Evolutionary conservation across 2,888 invertebrate genomes (phyloP), one percentile per base, ranked within the genome.

Genomic region (Acanthosoma haemorrhoidale): DNA sequence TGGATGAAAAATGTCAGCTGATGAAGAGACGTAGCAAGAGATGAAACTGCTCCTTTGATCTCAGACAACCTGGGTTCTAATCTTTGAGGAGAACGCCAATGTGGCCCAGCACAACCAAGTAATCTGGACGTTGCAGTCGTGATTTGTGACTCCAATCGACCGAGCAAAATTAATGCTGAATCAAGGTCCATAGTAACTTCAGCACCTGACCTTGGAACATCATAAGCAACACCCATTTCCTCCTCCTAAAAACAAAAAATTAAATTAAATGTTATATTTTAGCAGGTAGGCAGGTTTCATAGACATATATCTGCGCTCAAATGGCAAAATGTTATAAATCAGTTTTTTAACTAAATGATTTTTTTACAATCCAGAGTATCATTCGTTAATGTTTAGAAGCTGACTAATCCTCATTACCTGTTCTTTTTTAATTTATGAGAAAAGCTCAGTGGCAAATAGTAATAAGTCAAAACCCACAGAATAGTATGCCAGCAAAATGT

Each of bases 21-120:
- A 79, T 92, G 90, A 34, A 95, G 81, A 1, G 92, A 89, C 3
- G 91, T 89, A 74, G 90, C 85, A 59, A 96, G 82, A 66, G 91
- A 83, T 5, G 88, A 85, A 57, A 90, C 90, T 5, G 92, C 88
- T 75, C 92, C 84, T 80, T 91, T 90, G 43, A 96, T 87, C 78
- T 95, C 94, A 82, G 91, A 87, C 51, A 94, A 81, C 70, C 88
- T 87, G 15, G 87, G 85, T 75, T 92, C 90, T 72, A 96, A 82
- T 77, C 89, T 64, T 41, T 64, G 67, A 6, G 67, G 57, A 21
- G 67, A 18, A 57, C 67, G 43, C 95, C 95, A 96, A 68, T 88
- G 87, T 25, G 91, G 90, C 74, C 86, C 84, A 71, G 90, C 92
- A 80, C 90, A 91, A 66, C 88, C 88, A 66, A 91, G 84, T 70